phyloP scores from a whole-genome alignment of 2,888 invertebrate species.

The Carabus problematicus region DNA sequence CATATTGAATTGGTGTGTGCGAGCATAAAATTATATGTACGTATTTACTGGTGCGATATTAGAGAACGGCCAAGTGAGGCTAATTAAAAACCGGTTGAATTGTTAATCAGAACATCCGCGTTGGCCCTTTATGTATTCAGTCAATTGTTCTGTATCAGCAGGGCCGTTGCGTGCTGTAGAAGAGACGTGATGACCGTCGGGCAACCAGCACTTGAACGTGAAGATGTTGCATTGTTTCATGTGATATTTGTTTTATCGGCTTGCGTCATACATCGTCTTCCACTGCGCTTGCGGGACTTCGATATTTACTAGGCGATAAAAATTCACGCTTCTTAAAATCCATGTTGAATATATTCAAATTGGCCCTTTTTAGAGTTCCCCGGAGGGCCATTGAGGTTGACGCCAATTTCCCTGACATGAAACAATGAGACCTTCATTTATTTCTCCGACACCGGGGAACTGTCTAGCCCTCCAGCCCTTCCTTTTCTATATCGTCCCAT shows the following conservation, averaged over 20 bases:
- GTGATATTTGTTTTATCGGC: too few relatives aligned
- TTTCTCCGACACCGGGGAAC: slow-evolving; percentile 32
- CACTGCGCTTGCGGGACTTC: slow-evolving; percentile 52
- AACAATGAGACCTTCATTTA: slow-evolving; percentile 56
- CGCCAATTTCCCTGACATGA: slow-evolving; percentile 63
- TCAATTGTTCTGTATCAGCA: neutral
- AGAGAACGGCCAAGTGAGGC: slow-evolving; percentile 3
- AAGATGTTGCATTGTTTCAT: too few relatives aligned
- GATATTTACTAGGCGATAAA: slow-evolving; percentile 59
- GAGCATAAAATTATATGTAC: slow-evolving; percentile 14
- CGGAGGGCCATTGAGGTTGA: slow-evolving; percentile 61
- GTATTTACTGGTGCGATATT: slow-evolving; percentile 22
- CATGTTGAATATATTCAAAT: slow-evolving; percentile 66
- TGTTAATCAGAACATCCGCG: slow-evolving; percentile 20
- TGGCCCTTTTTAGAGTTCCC: slow-evolving; percentile 61
- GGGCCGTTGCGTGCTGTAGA: neutral
- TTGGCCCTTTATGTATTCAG: slow-evolving; percentile 3
- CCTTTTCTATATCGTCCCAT: neutral
- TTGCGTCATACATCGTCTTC: slow-evolving; percentile 20
- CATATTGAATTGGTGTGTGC: slow-evolving; percentile 28
- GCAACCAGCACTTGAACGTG: slow-evolving; percentile 3
- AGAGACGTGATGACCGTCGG: neutral
- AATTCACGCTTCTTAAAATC: slow-evolving; percentile 63
- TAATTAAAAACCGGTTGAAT: slow-evolving; percentile 28
- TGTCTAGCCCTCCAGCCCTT: slow-evolving; percentile 13